These are phyloP conservation scores for Falcunculus frontatus DNA, from an alignment of 2,113 vertebrate species.

Conservation along the genomic window DNA sequence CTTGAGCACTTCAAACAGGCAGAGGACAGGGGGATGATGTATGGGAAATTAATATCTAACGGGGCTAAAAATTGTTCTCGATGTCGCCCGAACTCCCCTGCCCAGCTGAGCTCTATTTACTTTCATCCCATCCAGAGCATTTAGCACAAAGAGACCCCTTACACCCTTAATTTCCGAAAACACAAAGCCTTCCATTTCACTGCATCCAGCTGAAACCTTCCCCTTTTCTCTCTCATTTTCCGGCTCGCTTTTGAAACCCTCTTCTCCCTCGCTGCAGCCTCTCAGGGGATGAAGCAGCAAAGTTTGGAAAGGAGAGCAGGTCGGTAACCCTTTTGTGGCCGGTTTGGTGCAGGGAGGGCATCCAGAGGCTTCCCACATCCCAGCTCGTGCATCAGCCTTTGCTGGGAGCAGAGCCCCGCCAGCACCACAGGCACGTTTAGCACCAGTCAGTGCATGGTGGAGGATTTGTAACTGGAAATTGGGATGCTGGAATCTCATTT, in stretches of 20 bases:
- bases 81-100: conserved; percentile 54
- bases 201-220: conserved; percentile 26
- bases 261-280: not conserved
- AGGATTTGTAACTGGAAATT: conserved; percentile 3
- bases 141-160: conserved; percentile 51
- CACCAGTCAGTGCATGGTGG: not conserved
- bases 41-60: conserved; percentile 74
- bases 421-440: not conserved
- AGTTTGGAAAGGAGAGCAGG: conserved; percentile 21
- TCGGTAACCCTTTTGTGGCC: not conserved
- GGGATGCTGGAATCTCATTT: conserved; percentile 18
- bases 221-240: conserved; percentile 8
- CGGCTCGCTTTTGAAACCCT: conserved; percentile 21
- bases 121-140: conserved; percentile 54
- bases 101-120: conserved; percentile 65
- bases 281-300: not conserved
- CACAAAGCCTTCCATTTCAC: conserved; percentile 48
- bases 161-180: conserved; percentile 45
- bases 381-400: not conserved
- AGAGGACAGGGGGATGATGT: conserved; percentile 68
- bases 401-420: not conserved
- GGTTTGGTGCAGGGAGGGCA: not conserved
- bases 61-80: conserved; percentile 65
- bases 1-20: conserved; percentile 73
- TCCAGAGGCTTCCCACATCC: not conserved